Evolutionary conservation across 2,113 vertebrate species (phyloP), one percentile per base, ranked within the genome.

Genomic region (Rafetus swinhoei): DNA sequence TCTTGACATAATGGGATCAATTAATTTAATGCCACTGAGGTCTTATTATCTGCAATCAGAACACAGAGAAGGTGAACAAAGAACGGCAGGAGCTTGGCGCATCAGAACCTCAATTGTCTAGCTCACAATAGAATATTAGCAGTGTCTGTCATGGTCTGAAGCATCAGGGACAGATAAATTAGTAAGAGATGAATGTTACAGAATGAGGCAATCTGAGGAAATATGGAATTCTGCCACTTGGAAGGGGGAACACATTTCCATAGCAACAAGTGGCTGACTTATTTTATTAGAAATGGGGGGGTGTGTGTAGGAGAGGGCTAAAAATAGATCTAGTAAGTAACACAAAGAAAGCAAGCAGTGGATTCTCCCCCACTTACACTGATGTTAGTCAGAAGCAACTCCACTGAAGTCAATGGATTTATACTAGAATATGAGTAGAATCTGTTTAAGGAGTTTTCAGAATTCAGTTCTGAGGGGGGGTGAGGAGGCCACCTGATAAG

Each of bases 1-100:
- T 95, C 65, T 93, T 96, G 94, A 96, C 92, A 96, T 83, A 95
- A 94, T 94, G 81, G 93, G 92, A 94, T 95, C 93, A 84, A 92
- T 92, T 88, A 79, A 18, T 89, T 62, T 55, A 94, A 93, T 95
- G 95, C 91, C 85, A 7, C 0, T 0, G 86, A 81, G 94, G 77
- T 18, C 79, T 97, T 92, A 88, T 97, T 97, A 97, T 95, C 93
- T 93, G 74, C 56, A 60, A 86, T 55, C 24, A 9, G 8, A 93
- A 59, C 27, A 53, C 25, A 53, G 50, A 56, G 62, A 90, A 19
- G 52, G 50, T 32, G 39, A 45, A 84, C n/a, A 24, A 16, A 85
- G 84, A 81, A 84, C 83, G 69, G 39, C 74, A 87, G 91, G 90
- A 93, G 55, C 77, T 72, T 7, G 5, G 25, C 32, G 15, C 16